phyloP scores from a whole-genome alignment of 2,888 invertebrate species.

The Dendrolimus houi region DNA sequence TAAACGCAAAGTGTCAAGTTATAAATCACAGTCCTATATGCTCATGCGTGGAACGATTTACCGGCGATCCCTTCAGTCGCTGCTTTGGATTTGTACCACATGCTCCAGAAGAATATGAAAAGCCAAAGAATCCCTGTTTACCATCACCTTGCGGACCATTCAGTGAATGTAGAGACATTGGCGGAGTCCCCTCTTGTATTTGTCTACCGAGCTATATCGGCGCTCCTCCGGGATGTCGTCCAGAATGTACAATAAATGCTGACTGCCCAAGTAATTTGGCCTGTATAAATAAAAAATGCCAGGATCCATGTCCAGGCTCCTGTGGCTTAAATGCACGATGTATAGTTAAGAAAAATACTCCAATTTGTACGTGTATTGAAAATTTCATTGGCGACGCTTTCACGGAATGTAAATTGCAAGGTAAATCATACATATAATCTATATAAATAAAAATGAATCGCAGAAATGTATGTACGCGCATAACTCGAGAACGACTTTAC shows the following conservation, averaged over 20 bases:
- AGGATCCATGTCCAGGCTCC: slow-evolving; percentile 88
- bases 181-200: slow-evolving; percentile 79
- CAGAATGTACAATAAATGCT: slow-evolving; percentile 82
- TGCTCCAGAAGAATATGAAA: slow-evolving; percentile 28
- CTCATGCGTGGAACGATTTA: slow-evolving; percentile 76
- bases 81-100: slow-evolving; percentile 56
- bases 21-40: slow-evolving; percentile 85
- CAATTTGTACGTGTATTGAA: slow-evolving; percentile 83
- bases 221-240: slow-evolving; percentile 82
- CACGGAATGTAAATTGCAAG: slow-evolving; percentile 71
- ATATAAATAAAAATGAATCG: no score
- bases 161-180: slow-evolving; percentile 78
- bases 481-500: no score
- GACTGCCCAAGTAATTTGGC: slow-evolving; percentile 86
- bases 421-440: slow-evolving; percentile 38
- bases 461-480: no score
- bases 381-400: slow-evolving; percentile 87
- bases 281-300: slow-evolving; percentile 85
- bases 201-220: slow-evolving; percentile 81
- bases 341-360: slow-evolving; percentile 82
- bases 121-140: slow-evolving; percentile 71
- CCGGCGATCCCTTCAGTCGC: slow-evolving; percentile 81
- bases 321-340: slow-evolving; percentile 81
- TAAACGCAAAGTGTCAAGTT: slow-evolving; percentile 83
- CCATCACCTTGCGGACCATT: slow-evolving; percentile 82